These are phyloP conservation scores for Chaenodraco wilsoni DNA, from an alignment of 2,797 vertebrate species.

Conservation along the genomic window DNA sequence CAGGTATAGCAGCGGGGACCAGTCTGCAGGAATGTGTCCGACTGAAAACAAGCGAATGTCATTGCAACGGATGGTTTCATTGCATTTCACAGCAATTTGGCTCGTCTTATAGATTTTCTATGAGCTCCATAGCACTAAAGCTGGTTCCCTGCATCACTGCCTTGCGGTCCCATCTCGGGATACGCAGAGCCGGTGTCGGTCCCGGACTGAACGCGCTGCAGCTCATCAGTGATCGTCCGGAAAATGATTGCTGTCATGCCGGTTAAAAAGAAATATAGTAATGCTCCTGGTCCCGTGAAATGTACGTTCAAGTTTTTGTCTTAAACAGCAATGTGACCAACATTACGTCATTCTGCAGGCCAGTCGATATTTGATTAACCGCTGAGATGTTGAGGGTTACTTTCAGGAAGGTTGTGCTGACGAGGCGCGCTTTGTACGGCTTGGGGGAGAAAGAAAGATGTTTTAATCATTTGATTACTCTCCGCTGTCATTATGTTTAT, in stretches of 20 bases:
- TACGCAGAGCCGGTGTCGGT: conserved; percentile 53
- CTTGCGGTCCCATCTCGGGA: conserved; percentile 77
- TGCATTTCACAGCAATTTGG: conserved; percentile 3
- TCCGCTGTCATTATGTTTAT: conserved; percentile 78
- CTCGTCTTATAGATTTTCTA: background rate
- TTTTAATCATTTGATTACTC: conserved; percentile 74
- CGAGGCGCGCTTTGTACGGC: conserved; percentile 78
- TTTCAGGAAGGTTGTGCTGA: conserved; percentile 86
- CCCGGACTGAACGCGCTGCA: conserved; percentile 56
- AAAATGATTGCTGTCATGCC: conserved; percentile 31
- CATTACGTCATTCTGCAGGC: conserved; percentile 97
- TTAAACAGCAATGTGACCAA: conserved; percentile 62
- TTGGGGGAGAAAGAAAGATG: conserved; percentile 58
- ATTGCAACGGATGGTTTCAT: conserved; percentile 4
- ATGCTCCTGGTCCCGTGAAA: conserved; percentile 25
- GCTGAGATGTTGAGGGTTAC: conserved; percentile 84
- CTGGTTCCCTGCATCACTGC: conserved; percentile 53
- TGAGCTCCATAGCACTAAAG: background rate
- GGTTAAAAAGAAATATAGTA: conserved; percentile 22
- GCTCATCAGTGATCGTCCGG: conserved; percentile 47
- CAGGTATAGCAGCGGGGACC: conserved; percentile 46
- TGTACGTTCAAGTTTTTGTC: conserved; percentile 44
- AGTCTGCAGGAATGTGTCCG: conserved; percentile 60
- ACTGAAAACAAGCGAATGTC: background rate
- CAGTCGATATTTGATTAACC: conserved; percentile 90